Conservation (phyloP, 2,113 vertebrate species). For the Thermophis baileyi region DNA sequence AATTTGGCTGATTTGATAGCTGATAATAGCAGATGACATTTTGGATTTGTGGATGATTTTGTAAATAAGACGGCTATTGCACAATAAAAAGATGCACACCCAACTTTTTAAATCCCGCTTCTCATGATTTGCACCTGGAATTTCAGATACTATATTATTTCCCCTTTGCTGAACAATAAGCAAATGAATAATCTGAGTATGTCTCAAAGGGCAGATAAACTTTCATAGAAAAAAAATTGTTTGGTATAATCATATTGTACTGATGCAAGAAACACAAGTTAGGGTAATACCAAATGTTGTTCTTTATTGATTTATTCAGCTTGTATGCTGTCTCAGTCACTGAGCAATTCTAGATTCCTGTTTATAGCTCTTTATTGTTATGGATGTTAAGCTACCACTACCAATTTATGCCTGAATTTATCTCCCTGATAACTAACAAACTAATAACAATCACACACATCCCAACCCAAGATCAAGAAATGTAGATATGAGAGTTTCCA, state of each 20-base stretch:
- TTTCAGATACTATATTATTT: constrained; percentile 32
- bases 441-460: constrained; percentile 32
- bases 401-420: background rate
- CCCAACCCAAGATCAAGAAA: background rate
- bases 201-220: constrained; percentile 37
- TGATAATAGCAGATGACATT: constrained; percentile 14
- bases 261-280: constrained; percentile 43
- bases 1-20: background rate
- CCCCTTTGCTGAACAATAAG: constrained; percentile 27
- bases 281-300: background rate
- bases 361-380: background rate
- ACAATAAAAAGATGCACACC: background rate
- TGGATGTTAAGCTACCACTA: background rate
- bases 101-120: constrained; percentile 13
- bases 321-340: background rate
- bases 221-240: constrained; percentile 42
- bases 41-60: background rate
- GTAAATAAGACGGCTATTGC: background rate
- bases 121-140: constrained; percentile 31
- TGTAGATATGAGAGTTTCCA: constrained; percentile 10
- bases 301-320: background rate
- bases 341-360: background rate
- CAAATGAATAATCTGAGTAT: constrained; percentile 28
- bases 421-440: constrained; percentile 3
- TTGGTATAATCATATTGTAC: constrained; percentile 47